These are phyloP conservation scores for Lycocerus yunnanus DNA, from an alignment of 2,888 invertebrate genomes.

Conservation along the genomic window DNA sequence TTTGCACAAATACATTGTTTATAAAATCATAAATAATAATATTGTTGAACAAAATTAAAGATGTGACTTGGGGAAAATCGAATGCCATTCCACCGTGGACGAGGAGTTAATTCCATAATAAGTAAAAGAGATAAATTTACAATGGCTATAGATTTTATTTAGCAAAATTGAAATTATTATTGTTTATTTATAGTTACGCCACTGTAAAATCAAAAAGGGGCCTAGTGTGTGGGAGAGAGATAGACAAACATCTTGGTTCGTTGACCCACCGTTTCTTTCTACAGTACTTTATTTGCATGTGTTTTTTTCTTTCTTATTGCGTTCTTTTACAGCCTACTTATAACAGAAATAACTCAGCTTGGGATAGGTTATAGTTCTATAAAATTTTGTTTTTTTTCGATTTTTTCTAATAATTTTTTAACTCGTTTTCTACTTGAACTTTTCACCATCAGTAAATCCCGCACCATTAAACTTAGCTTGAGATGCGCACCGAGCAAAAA, in stretches of 20 bases:
- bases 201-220: constrained; percentile 32
- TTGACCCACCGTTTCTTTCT: constrained; percentile 58
- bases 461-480: neutral
- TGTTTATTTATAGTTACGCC: constrained; percentile 14
- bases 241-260: constrained; percentile 53
- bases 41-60: neutral
- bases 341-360: constrained; percentile 57
- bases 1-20: neutral
- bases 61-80: neutral
- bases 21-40: neutral
- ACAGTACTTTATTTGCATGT: constrained; percentile 58
- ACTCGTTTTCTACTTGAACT: neutral
- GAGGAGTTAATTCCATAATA: neutral
- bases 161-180: neutral
- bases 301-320: constrained; percentile 54
- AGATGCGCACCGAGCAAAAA: neutral
- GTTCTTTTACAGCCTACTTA: constrained; percentile 56
- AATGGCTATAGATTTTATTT: neutral
- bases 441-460: neutral
- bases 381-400: constrained; percentile 46
- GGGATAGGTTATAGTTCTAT: constrained; percentile 55
- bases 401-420: constrained; percentile 34
- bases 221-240: constrained; percentile 54
- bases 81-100: neutral
- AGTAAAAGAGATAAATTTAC: neutral